phyloP scores from a whole-genome alignment of 1,140 invertebrate species.

The Subanguina moxae region DNA sequence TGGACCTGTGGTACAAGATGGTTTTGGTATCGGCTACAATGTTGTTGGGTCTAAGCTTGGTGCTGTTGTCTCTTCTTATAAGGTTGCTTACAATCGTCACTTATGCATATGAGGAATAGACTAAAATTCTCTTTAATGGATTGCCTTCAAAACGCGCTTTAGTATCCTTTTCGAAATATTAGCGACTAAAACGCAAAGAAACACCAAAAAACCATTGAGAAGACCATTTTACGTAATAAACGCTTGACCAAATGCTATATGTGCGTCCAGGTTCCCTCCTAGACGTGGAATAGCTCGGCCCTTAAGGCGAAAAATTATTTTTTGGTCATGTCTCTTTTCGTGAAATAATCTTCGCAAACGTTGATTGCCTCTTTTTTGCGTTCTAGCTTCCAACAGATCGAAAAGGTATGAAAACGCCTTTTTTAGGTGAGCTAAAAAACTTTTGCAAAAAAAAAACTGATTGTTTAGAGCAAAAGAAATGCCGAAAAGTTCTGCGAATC shows the following conservation, averaged over 20 bases:
- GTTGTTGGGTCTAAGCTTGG: conserved; percentile 51
- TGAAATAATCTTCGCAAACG: neutral
- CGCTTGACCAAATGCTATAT: neutral
- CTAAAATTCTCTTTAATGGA: no score
- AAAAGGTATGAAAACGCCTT: no score
- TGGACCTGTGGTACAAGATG: conserved; percentile 82
- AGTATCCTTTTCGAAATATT: no score
- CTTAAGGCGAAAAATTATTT: neutral
- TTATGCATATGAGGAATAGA: neutral
- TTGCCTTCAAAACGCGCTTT: no score
- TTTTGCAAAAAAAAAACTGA: conserved; percentile 1
- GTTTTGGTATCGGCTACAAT: conserved; percentile 72
- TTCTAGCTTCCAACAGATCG: no score
- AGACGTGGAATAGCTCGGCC: no score
- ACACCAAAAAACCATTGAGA: neutral
- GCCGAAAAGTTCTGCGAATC: conserved; percentile 26
- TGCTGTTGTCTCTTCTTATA: conserved; percentile 56
- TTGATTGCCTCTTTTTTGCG: no score
- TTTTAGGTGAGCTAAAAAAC: neutral
- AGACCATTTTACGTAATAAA: neutral
- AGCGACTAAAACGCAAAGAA: neutral
- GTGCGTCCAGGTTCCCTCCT: neutral
- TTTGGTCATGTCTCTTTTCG: neutral
- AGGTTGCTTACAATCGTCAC: conserved; percentile 28
- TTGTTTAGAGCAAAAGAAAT: conserved; percentile 20